phyloP scores from a whole-genome alignment of 2,888 invertebrate species.

The Sceliomorpha sp. region DNA sequence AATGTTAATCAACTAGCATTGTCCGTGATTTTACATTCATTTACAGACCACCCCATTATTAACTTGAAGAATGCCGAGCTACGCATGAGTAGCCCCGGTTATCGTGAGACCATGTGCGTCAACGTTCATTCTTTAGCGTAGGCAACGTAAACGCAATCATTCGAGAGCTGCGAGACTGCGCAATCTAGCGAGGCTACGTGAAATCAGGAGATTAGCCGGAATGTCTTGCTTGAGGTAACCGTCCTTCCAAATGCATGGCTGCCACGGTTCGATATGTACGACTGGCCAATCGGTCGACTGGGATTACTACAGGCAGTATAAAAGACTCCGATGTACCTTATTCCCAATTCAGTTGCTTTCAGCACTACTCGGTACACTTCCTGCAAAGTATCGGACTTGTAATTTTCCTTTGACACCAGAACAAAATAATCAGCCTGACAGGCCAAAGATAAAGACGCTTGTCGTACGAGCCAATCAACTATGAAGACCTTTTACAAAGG shows the following conservation, averaged over 20 bases:
- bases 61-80: too few species aligned
- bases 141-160: neutral
- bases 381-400: neutral
- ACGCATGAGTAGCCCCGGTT: too few species aligned
- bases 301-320: constrained; percentile 64
- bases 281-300: constrained; percentile 56
- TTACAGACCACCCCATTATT: too few species aligned
- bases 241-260: constrained; percentile 58
- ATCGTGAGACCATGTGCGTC: too few species aligned
- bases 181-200: constrained; percentile 51
- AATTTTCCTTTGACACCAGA: neutral
- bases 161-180: constrained; percentile 8
- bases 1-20: too few species aligned
- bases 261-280: constrained; percentile 45
- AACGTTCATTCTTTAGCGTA: too few species aligned
- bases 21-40: too few species aligned
- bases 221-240: constrained; percentile 42
- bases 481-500: neutral
- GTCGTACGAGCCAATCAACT: too few species aligned
- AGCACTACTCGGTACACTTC: constrained; percentile 51
- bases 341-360: constrained; percentile 64
- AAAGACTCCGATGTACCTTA: constrained; percentile 64
- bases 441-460: too few species aligned
- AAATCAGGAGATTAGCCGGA: constrained; percentile 63
- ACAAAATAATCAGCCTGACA: neutral